Evolutionary conservation across 23 tunicate genomes (phyloP), one percentile per base, ranked within the genome.

Genomic region (Phallusia fumigata): DNA sequence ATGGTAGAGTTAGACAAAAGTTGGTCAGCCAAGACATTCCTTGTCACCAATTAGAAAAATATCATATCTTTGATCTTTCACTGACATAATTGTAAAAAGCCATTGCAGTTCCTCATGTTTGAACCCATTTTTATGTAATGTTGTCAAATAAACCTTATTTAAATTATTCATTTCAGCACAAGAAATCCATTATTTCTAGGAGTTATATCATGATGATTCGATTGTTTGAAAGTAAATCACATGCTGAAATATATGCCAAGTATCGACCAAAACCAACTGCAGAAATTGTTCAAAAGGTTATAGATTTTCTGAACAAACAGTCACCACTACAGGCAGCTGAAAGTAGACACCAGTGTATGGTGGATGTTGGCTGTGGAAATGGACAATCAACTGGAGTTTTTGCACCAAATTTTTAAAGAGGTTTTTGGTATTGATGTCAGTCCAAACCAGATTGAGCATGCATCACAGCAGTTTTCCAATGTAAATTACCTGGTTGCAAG

Each of bases 311-410:
- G 28, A 22, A 58, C 69, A 58, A 58, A 24, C 69, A 58, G 1
- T 58, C 69, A 22, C 69, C 69, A 8, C 26, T 58, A 3, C 15
- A 22, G 13, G 13, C 69, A 3, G 8, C 69, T 58, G 47, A 40
- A 40, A 24, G 69, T 24, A 58, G 28, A 24, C 69, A 58, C 69
- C 69, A 58, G 28, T 24, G 26, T 13, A 81, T 81, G 85, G 85
- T 81, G 33, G 85, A 81, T 81, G 77, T 81, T 32, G 85, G 85
- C n/a, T 81, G 85, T 40, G 85, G 85, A 22, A 81, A 65, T 40
- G 85, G 85, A 31, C 85, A 81, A 65, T 65, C 85, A 31, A 81
- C 85, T 22, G 85, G 36, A 34, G 5, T 81, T 2, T 81, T 53
- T 81, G 36, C 74, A 65, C 52, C 74, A n/a, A 16, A 81, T 33